Base-by-base conservation (phyloP, 2,888 invertebrate species). In the Scrobipalpa atriplicella region DNA sequence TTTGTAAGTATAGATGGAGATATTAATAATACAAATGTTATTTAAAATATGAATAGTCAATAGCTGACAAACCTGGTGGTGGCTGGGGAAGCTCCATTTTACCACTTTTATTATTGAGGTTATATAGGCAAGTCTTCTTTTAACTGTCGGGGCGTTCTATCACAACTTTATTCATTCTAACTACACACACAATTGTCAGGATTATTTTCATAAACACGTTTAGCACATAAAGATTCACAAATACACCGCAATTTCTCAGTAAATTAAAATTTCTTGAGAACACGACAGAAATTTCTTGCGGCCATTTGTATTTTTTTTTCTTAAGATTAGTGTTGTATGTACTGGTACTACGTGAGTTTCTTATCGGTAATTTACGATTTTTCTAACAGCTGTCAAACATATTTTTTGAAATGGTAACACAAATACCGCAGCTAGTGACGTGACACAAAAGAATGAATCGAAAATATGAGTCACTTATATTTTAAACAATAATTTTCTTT, bases 1-100 rank as follows among this genome's bases (percentile, higher is more conserved):
- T 16, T 38, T 8, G 10, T 54, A 21, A 19, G 19, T 54, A 38
- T 2, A 11, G 8, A 36, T 18, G 6, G n/a, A 1, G 36, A 8
- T 8, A 36, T n/a, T 7, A 9, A 16, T 36, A 58, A 16, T 58
- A 3, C n/a, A 58, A 38, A 38, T 6, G 2, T 56, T 29, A 13
- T 36, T 10, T 58, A 58, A n/a, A 38, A 58, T 16, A n/a, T 1
- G n/a, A 58, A 58, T n/a, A 58, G 1, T 36, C 67, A 66, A 73
- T 69, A 38, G 60, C 64, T 56, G n/a, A 51, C 68, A 76, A 89
- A 95, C 95, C 95, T 93, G 94, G 94, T 71, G 95, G 95, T 66
- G 95, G 94, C 80, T 94, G 94, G 56, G 92, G 92, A 74, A 91
- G 90, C 83, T 92, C 92, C 92, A 92, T 92, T 89, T 88, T 86